Evolutionary conservation across 2,888 invertebrate species (phyloP), one percentile per base, ranked within the genome.

Genomic region (Plagiodera versicolora): DNA sequence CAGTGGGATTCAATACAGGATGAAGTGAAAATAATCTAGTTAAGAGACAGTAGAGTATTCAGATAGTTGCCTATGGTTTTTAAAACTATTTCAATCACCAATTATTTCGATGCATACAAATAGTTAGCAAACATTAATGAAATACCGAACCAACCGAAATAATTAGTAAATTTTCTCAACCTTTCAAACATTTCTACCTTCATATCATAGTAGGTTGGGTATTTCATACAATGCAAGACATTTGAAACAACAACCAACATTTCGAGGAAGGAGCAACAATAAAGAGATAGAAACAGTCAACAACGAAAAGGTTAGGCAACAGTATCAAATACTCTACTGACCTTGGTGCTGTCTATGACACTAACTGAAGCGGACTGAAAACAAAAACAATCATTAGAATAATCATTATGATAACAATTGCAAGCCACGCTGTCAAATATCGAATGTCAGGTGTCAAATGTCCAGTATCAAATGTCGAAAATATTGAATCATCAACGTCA

Each of bases 321-420:
- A 72, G 65, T 70, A 72, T 71, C 66, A 71, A 72, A 74, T 74
- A 72, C 73, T 72, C 72, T 73, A 74, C 74, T 75, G 74, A 75
- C 75, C 74, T 74, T 73, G 66, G 70, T 71, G 70, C 69, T 72
- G 72, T 76, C 75, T 74, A 76, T 75, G 70, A 75, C 74, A 76
- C 76, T 76, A 72, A 76, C 76, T 70, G 76, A 76, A 56, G 76
- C 66, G 11, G 76, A 76, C 76, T 76, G 76, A 70, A 76, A 76
- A 74, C 67, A 68, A 70, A 67, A 69, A 60, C 53, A 63, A 55
- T 61, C 45, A 63, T 52, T 60, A 61, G 35, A 51, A 10, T 18
- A 14, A 11, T 17, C 9, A 45, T 45, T 5, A 3, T 24, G 24
- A 6, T 5, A 6, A 3, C 24, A 24, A 6, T 24, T 24, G n/a